A percentile compares a stretch with the other conserved stretches of the same genome.
Evolutionary conservation across 2,888 invertebrate genomes (phyloP).

Genomic region (Halocaridina rubra): DNA sequence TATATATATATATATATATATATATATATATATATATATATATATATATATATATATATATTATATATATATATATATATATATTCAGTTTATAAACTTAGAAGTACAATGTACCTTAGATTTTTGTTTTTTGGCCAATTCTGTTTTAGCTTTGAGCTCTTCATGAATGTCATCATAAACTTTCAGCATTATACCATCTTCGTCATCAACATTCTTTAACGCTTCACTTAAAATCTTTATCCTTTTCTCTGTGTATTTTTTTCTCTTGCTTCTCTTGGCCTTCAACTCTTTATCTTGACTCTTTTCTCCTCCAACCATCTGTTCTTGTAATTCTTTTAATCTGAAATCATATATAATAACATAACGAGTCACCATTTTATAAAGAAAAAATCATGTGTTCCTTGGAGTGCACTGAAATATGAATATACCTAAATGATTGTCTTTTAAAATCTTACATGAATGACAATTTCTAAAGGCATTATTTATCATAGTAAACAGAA

Average conservation of each 20-base stretch:
- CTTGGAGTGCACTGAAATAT: not conserved
- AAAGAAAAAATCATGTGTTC: not conserved
- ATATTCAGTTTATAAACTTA: too few relatives aligned
- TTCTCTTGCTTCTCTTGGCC: conserved; percentile 78
- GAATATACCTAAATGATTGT: not conserved
- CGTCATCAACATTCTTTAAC: conserved; percentile 74
- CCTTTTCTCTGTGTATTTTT: conserved; percentile 76
- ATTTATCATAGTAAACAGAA: not conserved
- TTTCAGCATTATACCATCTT: conserved; percentile 77
- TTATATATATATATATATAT: too few relatives aligned
- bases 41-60: too few relatives aligned
- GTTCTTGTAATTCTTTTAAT: conserved; percentile 77
- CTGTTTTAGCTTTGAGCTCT: conserved; percentile 80
- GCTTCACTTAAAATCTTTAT: conserved; percentile 80
- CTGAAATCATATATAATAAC: conserved; percentile 68
- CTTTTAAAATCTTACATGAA: not conserved
- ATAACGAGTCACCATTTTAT: not conserved
- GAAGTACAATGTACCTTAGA: too few relatives aligned
- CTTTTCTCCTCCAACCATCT: conserved; percentile 84
- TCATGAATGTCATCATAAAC: conserved; percentile 84
- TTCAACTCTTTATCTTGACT: conserved; percentile 79
- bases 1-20: too few relatives aligned
- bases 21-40: too few relatives aligned
- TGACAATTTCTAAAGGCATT: not conserved
- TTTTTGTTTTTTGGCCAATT: conserved; percentile 76